Conservation (phyloP, 2,888 invertebrate genomes). For the Heliconius cydno region DNA sequence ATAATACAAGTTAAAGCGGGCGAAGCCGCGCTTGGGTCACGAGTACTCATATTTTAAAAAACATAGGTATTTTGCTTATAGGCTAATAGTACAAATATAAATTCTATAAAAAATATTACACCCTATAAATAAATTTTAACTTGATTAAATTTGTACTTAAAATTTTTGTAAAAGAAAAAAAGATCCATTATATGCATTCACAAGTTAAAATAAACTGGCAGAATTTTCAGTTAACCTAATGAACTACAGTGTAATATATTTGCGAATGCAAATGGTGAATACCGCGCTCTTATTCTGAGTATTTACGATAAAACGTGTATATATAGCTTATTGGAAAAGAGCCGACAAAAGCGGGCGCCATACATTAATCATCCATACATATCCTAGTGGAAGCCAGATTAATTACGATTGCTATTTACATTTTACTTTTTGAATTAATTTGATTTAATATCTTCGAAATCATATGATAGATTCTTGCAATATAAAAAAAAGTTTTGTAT, state of each 20-base stretch:
- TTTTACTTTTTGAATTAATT: neutral
- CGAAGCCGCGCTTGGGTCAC: too few relatives aligned
- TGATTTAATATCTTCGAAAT: neutral
- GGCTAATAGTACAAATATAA: too few relatives aligned
- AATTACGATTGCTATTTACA: neutral
- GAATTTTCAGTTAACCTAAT: slow-evolving; percentile 24
- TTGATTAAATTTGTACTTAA: too few relatives aligned
- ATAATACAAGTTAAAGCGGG: too few relatives aligned
- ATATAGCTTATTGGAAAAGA: slow-evolving; percentile 19
- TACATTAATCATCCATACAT: slow-evolving; percentile 20
- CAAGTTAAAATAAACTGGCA: slow-evolving; percentile 14
- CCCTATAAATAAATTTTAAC: too few relatives aligned
- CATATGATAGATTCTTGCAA: neutral
- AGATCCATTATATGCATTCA: slow-evolving; percentile 3
- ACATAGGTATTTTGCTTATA: too few relatives aligned
- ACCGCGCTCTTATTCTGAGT: slow-evolving; percentile 19
- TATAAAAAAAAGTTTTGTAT: neutral
- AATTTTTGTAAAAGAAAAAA: neutral
- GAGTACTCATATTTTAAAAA: too few relatives aligned
- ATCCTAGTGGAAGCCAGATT: slow-evolving; percentile 9
- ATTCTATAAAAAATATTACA: too few relatives aligned
- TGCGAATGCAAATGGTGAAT: slow-evolving; percentile 17
- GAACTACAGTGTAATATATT: slow-evolving; percentile 22
- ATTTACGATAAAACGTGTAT: slow-evolving; percentile 20
- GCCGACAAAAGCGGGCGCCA: slow-evolving; percentile 16